Evolutionary conservation across 2,888 invertebrate species (phyloP).

Genomic region (Sphaeridia pumilis): DNA sequence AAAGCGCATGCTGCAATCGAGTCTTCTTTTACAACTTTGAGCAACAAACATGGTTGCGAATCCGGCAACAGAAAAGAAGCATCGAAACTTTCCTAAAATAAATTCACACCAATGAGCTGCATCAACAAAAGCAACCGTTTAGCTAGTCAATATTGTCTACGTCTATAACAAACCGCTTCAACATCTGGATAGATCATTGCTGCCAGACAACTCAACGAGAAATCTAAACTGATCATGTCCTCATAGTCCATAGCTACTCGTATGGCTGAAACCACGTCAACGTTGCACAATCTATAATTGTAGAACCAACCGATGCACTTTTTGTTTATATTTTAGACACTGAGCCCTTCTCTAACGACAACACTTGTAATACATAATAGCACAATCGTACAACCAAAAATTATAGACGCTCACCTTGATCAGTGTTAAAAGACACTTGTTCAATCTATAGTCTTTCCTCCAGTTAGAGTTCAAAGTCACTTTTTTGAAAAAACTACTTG

Average conservation of each 20-base stretch:
- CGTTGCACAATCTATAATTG: slow-evolving; percentile 17
- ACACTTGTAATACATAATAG: too few relatives aligned
- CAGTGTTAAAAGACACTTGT: too few relatives aligned
- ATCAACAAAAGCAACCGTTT: too few relatives aligned
- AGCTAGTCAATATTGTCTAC: too few relatives aligned
- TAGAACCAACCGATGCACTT: too few relatives aligned
- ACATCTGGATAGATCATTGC: slow-evolving; percentile 22
- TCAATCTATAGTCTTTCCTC: too few relatives aligned
- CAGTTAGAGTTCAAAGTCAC: too few relatives aligned
- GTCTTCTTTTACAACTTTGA: slow-evolving; percentile 31
- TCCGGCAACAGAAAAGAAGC: slow-evolving; percentile 19
- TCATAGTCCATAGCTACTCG: slow-evolving; percentile 23
- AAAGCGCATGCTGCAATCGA: slow-evolving; percentile 49
- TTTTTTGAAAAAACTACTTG: too few relatives aligned
- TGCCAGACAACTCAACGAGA: slow-evolving; percentile 21
- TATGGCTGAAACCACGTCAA: slow-evolving; percentile 26
- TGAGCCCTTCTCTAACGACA: too few relatives aligned
- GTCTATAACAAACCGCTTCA: slow-evolving; percentile 30
- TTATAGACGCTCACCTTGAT: too few relatives aligned
- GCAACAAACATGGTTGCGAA: slow-evolving; percentile 20
- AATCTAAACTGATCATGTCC: slow-evolving; percentile 22
- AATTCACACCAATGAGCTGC: background rate
- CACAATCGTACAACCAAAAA: too few relatives aligned
- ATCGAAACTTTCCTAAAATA: slow-evolving; percentile 17
- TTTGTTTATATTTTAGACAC: too few relatives aligned